Base-by-base conservation (phyloP, 1,140 invertebrate species). In the Agraylea sexmaculata region DNA sequence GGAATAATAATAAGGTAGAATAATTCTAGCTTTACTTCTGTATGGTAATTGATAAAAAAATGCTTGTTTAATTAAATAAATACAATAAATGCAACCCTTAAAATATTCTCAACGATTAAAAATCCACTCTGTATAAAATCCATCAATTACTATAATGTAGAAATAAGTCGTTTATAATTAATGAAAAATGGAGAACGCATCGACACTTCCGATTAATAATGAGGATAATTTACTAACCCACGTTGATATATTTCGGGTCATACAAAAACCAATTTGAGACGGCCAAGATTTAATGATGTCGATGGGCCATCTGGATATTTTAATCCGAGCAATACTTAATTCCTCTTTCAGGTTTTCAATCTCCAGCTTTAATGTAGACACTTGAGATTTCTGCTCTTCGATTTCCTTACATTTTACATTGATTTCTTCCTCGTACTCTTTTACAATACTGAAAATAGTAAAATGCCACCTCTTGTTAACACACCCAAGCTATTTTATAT, bases 381-480 rank as follows among this genome's bases (percentile, higher is more conserved):
- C 49, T 3, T 54, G 29, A 12, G 40, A 43, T 3, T 55, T 49
- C 29, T 64, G 59, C 1, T 45, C 43, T n/a, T 40, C 47, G 4
- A 66, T 31, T 28, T 53, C 50, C 4, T 47, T 40, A 31, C 59
- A 49, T 22, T 62, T 44, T 8, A 61, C 53, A 38, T 58, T 54
- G 0, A 56, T 36, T 45, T 55, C 54, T 0, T 28, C 21, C 16
- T 46, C 18, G 21, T 36, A 23, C n/a, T 42, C 22, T 7, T 15
- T 1, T 22, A 40, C 18, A 22, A n/a, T 40, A 17, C 13, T 29
- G 30, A 17, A 19, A 12, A 12, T 10, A 11, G 13, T 5, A 16
- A 33, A 34, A 34, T 7, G 13, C 15, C 7, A 31, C 30, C 6
- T 6, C 13, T 31, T 11, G 15, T 8, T 15, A 31, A 31, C 13